Conservation (phyloP, 2,113 vertebrate species). For the Anolis sagrei region DNA sequence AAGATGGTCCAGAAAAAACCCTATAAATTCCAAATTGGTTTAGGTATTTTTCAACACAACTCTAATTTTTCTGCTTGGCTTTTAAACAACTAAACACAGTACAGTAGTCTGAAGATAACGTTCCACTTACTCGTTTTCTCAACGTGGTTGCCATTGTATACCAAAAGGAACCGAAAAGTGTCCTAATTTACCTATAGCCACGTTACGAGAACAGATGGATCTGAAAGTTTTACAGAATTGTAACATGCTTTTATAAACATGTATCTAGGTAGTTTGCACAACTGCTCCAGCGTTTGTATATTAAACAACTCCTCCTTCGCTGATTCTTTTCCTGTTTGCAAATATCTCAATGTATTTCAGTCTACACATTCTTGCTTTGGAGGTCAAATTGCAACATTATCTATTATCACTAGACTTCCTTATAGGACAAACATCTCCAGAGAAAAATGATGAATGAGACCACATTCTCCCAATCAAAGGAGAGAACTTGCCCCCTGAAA, state of each 20-base stretch:
- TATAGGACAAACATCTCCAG: background rate
- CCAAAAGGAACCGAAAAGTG: background rate
- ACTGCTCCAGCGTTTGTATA: background rate
- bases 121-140: rapidly evolving
- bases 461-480: background rate
- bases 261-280: background rate
- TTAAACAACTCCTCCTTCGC: background rate
- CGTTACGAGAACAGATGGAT: background rate
- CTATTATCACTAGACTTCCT: background rate
- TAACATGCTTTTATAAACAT: background rate
- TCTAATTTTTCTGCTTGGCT: background rate
- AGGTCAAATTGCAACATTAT: background rate
- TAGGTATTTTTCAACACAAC: background rate
- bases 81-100: rapidly evolving
- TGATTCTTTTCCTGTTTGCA: conserved; percentile 2
- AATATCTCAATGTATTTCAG: background rate
- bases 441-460: background rate
- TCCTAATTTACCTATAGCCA: background rate
- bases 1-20: background rate
- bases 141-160: background rate
- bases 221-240: background rate
- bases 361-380: background rate
- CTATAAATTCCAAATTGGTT: background rate
- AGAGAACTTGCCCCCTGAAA: background rate
- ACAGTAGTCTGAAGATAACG: rapidly evolving